Evolutionary conservation across 2,888 invertebrate genomes (phyloP), one percentile per base, ranked within the genome.

Genomic region (Andrena fulva): DNA sequence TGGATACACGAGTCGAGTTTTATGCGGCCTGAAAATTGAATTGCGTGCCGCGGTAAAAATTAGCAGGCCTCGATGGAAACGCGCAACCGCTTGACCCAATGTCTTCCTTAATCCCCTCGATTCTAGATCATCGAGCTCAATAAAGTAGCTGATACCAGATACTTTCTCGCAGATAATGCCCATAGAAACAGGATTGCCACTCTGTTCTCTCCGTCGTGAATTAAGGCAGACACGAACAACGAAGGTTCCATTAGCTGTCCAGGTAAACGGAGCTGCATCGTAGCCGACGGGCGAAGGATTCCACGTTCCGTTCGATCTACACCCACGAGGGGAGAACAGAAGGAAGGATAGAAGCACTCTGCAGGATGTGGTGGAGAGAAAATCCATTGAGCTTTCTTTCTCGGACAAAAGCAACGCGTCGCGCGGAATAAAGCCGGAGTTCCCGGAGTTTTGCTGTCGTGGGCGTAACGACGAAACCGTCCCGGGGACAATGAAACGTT

Each of bases 41-140:
- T 69, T 59, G 31, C 70, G n/a, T 59, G 33, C 31, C 54, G 35
- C 16, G 42, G 12, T 24, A 59, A 60, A 50, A 70, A 77, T 69
- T 69, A 63, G 16, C n/a, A 52, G 27, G 24, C 56, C 70, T 27
- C 29, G 50, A 73, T 62, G 54, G 62, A 52, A 35, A 33, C 52
- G 50, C 35, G 60, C 60, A 8, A 56, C 50, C 67, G 74, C 59
- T 52, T 59, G 72, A 68, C 63, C 78, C 66, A 48, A 80, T 54
- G 66, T 77, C 70, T 77, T 77, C 66, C 60, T 70, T 66, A 62
- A 78, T 78, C 54, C 60, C 2, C 31, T 6, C 27, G 59, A 42
- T 70, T 54, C 70, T 20, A 31, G 70, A 80, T 66, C 52, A 29
- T 31, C 27, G 50, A 24, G 50, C 27, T 29, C 2, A 10, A 10